Conservation (phyloP, 2,888 invertebrate species). For the Ophraella communa region DNA sequence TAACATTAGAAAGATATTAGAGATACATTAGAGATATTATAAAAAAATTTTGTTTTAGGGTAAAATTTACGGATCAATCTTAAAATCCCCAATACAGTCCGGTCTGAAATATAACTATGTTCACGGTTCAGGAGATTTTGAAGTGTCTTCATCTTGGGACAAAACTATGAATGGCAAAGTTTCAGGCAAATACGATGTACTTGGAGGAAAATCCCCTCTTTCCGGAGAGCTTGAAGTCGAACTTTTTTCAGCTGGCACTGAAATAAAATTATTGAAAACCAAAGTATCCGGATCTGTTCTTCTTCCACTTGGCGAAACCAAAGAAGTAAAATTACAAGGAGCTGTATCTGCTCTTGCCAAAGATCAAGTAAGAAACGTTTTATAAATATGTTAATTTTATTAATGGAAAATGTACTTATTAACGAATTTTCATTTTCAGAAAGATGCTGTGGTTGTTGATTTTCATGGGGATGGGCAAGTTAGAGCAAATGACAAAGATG, state of each 20-base stretch:
- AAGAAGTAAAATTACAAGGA: slow-evolving; percentile 43
- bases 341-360: slow-evolving; percentile 42
- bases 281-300: slow-evolving; percentile 55
- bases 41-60: slow-evolving; percentile 20
- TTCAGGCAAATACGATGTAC: slow-evolving; percentile 55
- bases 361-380: slow-evolving; percentile 32
- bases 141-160: slow-evolving; percentile 45
- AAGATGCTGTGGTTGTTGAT: slow-evolving; percentile 65
- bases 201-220: slow-evolving; percentile 57
- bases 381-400: not conserved
- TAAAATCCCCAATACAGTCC: slow-evolving; percentile 54
- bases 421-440: slow-evolving; percentile 27
- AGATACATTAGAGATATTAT: too few relatives aligned
- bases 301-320: slow-evolving; percentile 44
- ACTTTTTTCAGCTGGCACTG: slow-evolving; percentile 65
- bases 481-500: slow-evolving; percentile 70
- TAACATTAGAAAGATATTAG: too few relatives aligned
- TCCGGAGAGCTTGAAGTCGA: slow-evolving; percentile 61
- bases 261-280: slow-evolving; percentile 65
- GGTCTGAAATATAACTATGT: slow-evolving; percentile 42
- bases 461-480: slow-evolving; percentile 70
- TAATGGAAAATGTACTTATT: not conserved
- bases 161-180: slow-evolving; percentile 46
- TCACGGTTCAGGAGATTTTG: slow-evolving; percentile 38
- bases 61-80: slow-evolving; percentile 54